These are phyloP conservation scores for Conus betulinus DNA, from an alignment of 1,140 invertebrate species.

Conservation along the genomic window DNA sequence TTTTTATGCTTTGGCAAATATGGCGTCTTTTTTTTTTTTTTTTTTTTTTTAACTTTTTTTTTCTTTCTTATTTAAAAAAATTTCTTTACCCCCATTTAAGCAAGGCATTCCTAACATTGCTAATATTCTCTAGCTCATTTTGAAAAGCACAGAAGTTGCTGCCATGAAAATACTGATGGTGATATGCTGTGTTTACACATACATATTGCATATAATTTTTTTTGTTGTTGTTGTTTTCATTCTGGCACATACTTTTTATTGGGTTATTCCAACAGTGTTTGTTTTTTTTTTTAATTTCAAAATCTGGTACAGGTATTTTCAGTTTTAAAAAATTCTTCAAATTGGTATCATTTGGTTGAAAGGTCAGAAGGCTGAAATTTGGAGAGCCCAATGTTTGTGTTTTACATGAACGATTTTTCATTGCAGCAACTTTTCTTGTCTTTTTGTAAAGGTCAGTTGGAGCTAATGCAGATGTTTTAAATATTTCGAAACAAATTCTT, in stretches of 20 bases:
- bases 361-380: too few relatives aligned
- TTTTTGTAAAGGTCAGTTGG: neutral
- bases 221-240: too few relatives aligned
- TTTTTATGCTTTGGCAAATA: neutral
- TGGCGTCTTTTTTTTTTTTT: neutral
- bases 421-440: neutral
- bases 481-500: slow-evolving; percentile 7
- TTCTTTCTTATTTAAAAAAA: neutral
- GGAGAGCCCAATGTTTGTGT: too few relatives aligned
- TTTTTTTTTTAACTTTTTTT: neutral
- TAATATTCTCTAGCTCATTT: slow-evolving; percentile 9
- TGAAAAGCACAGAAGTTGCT: neutral
- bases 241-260: too few relatives aligned
- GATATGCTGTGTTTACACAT: too few relatives aligned
- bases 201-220: too few relatives aligned
- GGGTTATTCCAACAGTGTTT: too few relatives aligned
- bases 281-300: neutral
- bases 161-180: neutral
- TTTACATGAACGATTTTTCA: neutral
- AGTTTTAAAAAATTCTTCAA: neutral
- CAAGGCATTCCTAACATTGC: slow-evolving; percentile 35
- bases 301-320: too few relatives aligned
- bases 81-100: neutral
- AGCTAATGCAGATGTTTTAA: slow-evolving; percentile 1
- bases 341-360: neutral